phyloP scores from a whole-genome alignment of 2,113 vertebrate species.

The Phycodurus eques region DNA sequence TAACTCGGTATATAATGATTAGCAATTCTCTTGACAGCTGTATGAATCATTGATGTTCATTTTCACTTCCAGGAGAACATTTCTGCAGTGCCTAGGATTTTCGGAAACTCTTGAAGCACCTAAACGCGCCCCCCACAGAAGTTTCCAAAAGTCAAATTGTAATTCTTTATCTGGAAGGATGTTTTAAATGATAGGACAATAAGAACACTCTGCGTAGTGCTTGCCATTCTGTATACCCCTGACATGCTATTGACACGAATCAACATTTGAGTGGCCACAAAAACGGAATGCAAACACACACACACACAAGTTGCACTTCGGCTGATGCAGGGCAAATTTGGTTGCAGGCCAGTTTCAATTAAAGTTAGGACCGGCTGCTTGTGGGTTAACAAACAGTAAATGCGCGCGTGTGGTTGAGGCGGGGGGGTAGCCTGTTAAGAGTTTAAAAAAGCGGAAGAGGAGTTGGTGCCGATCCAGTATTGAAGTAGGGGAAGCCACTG shows the following conservation, averaged over 20 bases:
- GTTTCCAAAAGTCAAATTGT: neutral
- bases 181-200: neutral
- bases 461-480: slow-evolving; percentile 58
- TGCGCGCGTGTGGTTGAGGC: slow-evolving; percentile 26
- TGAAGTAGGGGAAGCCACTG: slow-evolving; percentile 72
- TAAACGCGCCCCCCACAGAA: neutral
- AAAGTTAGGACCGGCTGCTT: slow-evolving; percentile 65
- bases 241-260: slow-evolving; percentile 16
- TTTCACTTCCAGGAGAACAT: slow-evolving; percentile 66
- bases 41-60: slow-evolving; percentile 59
- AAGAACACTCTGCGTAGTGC: slow-evolving; percentile 3
- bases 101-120: slow-evolving; percentile 44
- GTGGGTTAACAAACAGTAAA: slow-evolving; percentile 43
- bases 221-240: slow-evolving; percentile 12
- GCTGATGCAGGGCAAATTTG: slow-evolving; percentile 59
- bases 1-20: slow-evolving; percentile 61
- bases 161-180: neutral
- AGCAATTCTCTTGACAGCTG: slow-evolving; percentile 55
- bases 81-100: slow-evolving; percentile 60
- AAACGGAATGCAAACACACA: slow-evolving; percentile 20
- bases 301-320: slow-evolving; percentile 43
- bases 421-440: slow-evolving; percentile 59
- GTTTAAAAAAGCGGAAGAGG: slow-evolving; percentile 71
- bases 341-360: slow-evolving; percentile 70
- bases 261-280: slow-evolving; percentile 8